Base-by-base conservation (phyloP, 2,888 invertebrate species). In the Drosophila affinis region DNA sequence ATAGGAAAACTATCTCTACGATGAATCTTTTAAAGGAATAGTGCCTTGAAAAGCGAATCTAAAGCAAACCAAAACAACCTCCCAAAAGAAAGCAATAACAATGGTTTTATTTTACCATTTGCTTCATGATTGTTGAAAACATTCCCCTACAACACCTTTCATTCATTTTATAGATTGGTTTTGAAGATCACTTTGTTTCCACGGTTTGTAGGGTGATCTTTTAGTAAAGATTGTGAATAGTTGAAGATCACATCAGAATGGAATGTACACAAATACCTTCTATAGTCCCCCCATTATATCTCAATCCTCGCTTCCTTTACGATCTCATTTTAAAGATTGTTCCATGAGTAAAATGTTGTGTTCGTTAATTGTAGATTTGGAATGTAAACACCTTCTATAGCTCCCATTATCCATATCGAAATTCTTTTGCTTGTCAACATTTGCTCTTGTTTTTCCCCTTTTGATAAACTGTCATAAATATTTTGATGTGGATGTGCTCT, bases 391-490 rank as follows among this genome's bases (percentile, higher is more conserved):
- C 49, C 70, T 51, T 61, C 21, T 47, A 7, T 24, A 12, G 34
- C 4, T 39, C 24, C n/a, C 58, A 27, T 27, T 57, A 34, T 29
- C 29, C 9, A 29, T 34, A 5, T 9, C 51, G 17, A 51, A 53
- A 54, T 54, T 59, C 48, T 53, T 69, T 39, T 39, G 14, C 39
- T 7, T 39, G 39, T 39, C 39, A 39, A 39, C 39, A 39, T n/a
- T 39, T 58, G 39, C 39, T 52, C 67, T 52, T 29, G 24, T 49
- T 69, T 60, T 60, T 60, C 29, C 10, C 34, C 24, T n/a, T 32
- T 47, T 57, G 17, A 62, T 62, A 46, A 45, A 45, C 61, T 69
- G 61, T 69, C 69, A 69, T 29, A 68, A 69, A 68, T 69, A 69
- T 69, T 69, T 70, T 70, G 55, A 55, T 70, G 10, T 55, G 21